Percentiles rank a stretch among this genome's conserved stretches.
phyloP scores from a whole-genome alignment of 2,113 vertebrate genomes.

The Periophthalmus modestus region DNA sequence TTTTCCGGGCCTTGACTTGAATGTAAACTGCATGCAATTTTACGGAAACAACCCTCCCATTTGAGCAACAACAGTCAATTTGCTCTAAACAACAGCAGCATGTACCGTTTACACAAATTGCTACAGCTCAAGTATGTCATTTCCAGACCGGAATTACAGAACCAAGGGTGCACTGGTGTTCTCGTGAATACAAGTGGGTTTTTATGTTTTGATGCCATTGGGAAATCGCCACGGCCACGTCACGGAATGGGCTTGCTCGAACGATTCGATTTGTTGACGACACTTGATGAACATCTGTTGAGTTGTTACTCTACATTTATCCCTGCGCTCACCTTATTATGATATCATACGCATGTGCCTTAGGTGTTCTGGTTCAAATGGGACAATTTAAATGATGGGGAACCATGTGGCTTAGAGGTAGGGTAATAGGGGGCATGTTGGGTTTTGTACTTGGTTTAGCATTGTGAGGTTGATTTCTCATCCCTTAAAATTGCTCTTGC shows the following conservation, averaged over 20 bases:
- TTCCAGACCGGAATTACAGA: conserved; percentile 28
- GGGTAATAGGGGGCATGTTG: not conserved
- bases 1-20: not conserved
- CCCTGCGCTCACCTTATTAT: not conserved
- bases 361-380: not conserved
- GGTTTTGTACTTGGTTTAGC: not conserved
- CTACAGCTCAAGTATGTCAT: conserved; percentile 27
- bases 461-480: too few species aligned
- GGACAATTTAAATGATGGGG: not conserved
- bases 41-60: conserved; percentile 15
- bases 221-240: not conserved
- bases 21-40: conserved; percentile 13
- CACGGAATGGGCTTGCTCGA: not conserved
- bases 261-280: conserved; percentile 12
- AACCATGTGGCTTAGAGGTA: not conserved
- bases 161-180: not conserved
- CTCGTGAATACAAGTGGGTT: conserved; percentile 27
- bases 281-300: not conserved
- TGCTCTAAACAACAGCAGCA: conserved; percentile 24
- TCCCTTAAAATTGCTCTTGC: too few species aligned
- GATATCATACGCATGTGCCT: not conserved
- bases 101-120: conserved; percentile 32
- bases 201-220: not conserved
- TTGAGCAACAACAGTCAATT: conserved; percentile 29
- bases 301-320: not conserved